Evolutionary conservation across 2,888 invertebrate genomes (phyloP).

Genomic region (Dolichomitus sp.): DNA sequence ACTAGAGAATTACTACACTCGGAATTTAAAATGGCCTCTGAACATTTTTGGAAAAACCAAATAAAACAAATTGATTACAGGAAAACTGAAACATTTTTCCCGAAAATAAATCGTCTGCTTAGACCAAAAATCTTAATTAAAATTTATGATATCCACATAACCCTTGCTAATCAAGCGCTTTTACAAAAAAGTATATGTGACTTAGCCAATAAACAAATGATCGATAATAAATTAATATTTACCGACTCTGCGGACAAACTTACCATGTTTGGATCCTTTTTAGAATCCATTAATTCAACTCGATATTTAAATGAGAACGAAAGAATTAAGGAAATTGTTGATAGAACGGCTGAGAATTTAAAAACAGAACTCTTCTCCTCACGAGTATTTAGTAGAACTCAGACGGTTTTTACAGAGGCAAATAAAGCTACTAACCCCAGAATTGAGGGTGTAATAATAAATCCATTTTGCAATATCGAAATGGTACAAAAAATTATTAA

Average conservation of each 20-base stretch:
- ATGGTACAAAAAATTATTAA: background rate
- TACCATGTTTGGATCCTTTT: too few relatives aligned
- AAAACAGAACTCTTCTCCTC: background rate
- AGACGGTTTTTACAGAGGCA: too few relatives aligned
- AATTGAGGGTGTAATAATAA: background rate
- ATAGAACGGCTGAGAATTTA: too few relatives aligned
- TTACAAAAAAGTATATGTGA: slow-evolving; percentile 4
- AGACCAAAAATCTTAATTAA: slow-evolving; percentile 2
- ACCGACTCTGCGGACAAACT: background rate
- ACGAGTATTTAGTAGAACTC: too few relatives aligned
- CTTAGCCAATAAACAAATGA: background rate
- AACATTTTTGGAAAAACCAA: slow-evolving; percentile 28
- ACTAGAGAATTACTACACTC: background rate
- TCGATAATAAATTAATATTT: background rate
- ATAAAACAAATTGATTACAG: slow-evolving; percentile 42
- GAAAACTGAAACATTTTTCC: slow-evolving; percentile 45
- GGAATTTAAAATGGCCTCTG: background rate
- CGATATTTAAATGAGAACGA: too few relatives aligned
- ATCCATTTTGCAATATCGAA: slow-evolving; percentile 5
- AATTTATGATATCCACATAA: background rate
- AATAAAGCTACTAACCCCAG: background rate
- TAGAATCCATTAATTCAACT: too few relatives aligned
- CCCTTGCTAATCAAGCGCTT: background rate
- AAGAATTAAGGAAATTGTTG: too few relatives aligned
- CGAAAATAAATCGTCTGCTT: slow-evolving; percentile 47